Evolutionary conservation across 2,113 vertebrate genomes (phyloP).

Genomic region (Mustela nigripes): DNA sequence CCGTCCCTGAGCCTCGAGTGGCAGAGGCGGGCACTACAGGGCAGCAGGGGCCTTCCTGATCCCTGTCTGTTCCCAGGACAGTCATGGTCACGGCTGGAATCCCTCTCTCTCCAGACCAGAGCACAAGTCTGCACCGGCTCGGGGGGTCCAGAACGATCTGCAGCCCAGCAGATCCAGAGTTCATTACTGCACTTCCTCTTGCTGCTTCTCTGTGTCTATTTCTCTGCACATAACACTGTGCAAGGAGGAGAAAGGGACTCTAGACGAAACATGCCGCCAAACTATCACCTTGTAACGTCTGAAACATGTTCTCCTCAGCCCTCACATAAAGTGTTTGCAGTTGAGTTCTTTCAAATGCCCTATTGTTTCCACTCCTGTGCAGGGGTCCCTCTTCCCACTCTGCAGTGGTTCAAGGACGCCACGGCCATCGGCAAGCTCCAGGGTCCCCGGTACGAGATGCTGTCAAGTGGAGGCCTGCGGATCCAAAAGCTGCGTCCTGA

Average conservation of each 20-base stretch:
- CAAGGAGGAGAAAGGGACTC: rapidly evolving
- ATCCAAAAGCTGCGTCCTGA: slow-evolving; percentile 90
- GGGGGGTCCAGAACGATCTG: rapidly evolving
- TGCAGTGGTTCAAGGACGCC: slow-evolving; percentile 96
- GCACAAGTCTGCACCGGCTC: rapidly evolving
- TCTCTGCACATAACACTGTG: background rate
- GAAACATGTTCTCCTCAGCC: background rate
- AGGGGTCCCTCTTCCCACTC: slow-evolving; percentile 93
- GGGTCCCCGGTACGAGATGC: slow-evolving; percentile 93
- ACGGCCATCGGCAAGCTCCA: slow-evolving; percentile 90
- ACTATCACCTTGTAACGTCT: too few relatives aligned
- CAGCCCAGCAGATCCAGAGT: rapidly evolving
- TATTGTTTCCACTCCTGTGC: rapidly evolving
- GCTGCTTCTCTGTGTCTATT: background rate
- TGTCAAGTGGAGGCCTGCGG: slow-evolving; percentile 89
- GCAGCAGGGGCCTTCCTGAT: background rate
- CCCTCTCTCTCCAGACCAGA: background rate
- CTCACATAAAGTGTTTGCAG: background rate
- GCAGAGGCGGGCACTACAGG: rapidly evolving
- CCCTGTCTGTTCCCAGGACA: background rate
- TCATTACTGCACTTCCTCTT: rapidly evolving
- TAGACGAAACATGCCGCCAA: background rate
- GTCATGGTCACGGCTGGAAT: too few relatives aligned
- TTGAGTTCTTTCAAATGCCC: background rate
- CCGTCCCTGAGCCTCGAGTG: rapidly evolving